Conservation (phyloP, 2,888 invertebrate genomes). For the Pseudococcus longispinus region DNA sequence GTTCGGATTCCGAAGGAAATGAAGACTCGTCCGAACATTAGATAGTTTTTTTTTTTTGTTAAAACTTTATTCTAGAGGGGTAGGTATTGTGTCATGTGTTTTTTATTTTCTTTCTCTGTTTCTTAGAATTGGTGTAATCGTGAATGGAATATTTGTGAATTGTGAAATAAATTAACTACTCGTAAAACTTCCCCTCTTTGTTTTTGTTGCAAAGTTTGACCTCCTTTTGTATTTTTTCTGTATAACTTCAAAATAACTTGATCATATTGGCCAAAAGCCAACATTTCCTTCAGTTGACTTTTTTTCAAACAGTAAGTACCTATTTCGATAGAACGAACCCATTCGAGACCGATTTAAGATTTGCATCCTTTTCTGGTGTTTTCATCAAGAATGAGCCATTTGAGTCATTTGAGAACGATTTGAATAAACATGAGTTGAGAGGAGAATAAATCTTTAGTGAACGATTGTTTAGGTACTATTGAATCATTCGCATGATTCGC, state of each 20-base stretch:
- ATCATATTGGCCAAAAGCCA: too few species aligned
- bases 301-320: too few species aligned
- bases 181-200: neutral
- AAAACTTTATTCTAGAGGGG: neutral
- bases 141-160: neutral
- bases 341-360: too few species aligned
- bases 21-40: neutral
- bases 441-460: too few species aligned
- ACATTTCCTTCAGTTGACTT: neutral
- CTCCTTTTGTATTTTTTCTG: neutral
- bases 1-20: constrained; percentile 11
- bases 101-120: neutral
- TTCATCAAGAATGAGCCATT: too few species aligned
- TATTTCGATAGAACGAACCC: too few species aligned
- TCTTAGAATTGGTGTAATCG: neutral
- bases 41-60: neutral
- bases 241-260: neutral
- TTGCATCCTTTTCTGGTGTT: too few species aligned
- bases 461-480: too few species aligned
- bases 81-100: neutral
- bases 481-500: too few species aligned
- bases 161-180: neutral
- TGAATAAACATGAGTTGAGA: too few species aligned
- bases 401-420: too few species aligned
- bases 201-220: neutral